Evolutionary conservation across 2,113 vertebrate species (phyloP).

Genomic region (Calypte anna): DNA sequence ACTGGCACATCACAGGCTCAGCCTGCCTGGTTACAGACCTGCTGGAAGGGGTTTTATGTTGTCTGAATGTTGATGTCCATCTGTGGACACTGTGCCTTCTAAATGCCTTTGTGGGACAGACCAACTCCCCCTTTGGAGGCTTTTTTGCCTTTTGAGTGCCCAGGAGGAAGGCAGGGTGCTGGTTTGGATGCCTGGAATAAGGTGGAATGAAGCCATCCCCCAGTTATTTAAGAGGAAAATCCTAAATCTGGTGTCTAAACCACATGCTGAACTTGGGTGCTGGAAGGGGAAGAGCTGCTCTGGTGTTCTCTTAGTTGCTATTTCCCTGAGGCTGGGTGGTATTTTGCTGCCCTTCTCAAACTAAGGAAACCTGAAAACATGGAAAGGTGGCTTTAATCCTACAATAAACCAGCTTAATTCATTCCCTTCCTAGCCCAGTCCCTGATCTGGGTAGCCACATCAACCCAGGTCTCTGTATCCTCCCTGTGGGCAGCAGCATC

Average conservation of each 20-base stretch:
- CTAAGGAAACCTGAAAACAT: neutral
- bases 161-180: neutral
- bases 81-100: neutral
- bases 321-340: neutral
- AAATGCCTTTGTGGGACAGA: neutral
- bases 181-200: neutral
- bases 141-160: neutral
- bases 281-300: neutral
- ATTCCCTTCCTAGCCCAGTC: neutral
- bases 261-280: neutral
- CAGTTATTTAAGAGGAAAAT: neutral
- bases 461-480: neutral
- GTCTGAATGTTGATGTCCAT: neutral
- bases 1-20: neutral
- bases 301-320: neutral
- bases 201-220: neutral
- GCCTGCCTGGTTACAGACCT: neutral
- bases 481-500: neutral
- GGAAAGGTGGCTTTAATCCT: neutral
- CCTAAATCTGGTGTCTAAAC: neutral
- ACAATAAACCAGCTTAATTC: neutral
- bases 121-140: neutral
- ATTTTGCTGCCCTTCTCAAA: neutral
- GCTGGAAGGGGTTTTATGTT: neutral
- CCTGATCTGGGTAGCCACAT: neutral